Conservation (phyloP, 1,140 invertebrate genomes). For the Bombus sylvicola region DNA sequence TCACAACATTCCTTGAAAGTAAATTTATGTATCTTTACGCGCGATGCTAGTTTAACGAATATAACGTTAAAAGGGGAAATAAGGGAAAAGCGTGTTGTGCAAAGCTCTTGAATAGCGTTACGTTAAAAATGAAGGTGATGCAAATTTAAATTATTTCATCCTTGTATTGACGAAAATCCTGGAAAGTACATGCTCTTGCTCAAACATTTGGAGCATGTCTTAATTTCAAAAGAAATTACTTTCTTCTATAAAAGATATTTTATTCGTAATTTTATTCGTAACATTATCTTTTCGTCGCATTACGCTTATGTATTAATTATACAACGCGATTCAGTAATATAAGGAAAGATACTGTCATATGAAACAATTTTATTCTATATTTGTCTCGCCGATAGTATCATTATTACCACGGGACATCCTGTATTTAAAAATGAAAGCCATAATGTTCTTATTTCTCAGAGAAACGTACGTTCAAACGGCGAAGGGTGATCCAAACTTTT, state of each 20-base stretch:
- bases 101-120: not conserved
- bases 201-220: not conserved
- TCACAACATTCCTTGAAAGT: not conserved
- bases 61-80: not conserved
- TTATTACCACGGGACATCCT: too few species aligned
- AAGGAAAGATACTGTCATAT: too few species aligned
- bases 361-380: too few species aligned
- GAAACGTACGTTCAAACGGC: too few species aligned
- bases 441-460: not conserved
- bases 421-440: too few species aligned
- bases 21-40: not conserved
- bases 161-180: too few species aligned
- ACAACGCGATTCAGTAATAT: not conserved
- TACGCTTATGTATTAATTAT: not conserved
- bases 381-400: too few species aligned
- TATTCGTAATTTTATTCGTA: too few species aligned
- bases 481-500: too few species aligned
- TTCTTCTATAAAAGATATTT: not conserved
- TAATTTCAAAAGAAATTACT: not conserved
- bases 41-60: not conserved
- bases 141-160: too few species aligned
- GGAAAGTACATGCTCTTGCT: too few species aligned
- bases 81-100: too few species aligned
- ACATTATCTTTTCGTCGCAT: not conserved
- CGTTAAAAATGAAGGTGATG: not conserved